Conservation (phyloP, 2,888 invertebrate species). For the Machimus atricapillus region DNA sequence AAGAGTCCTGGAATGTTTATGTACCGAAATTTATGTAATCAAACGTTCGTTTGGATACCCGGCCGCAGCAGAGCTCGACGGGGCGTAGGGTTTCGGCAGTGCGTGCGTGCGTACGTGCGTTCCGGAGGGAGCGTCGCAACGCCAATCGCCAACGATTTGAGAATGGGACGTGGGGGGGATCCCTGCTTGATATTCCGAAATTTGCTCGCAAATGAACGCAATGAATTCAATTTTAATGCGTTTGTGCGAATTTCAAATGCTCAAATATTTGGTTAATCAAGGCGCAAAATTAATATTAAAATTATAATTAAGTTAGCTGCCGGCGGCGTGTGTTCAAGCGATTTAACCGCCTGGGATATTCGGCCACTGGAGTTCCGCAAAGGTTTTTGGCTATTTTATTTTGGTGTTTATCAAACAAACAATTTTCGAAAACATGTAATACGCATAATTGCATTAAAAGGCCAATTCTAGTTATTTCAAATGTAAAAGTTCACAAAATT, state of each 20-base stretch:
- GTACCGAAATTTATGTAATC: constrained; percentile 36
- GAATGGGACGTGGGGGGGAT: background rate
- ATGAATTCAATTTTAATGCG: constrained; percentile 14
- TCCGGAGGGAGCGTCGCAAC: background rate
- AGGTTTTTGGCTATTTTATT: background rate
- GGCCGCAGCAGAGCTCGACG: background rate
- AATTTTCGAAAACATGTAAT: background rate
- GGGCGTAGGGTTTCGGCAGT: background rate
- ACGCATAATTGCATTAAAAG: background rate
- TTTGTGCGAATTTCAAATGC: constrained; percentile 24
- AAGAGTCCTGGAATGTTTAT: constrained; percentile 31
- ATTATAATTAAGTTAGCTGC: constrained; percentile 5
- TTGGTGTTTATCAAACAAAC: background rate
- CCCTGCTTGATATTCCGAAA: constrained; percentile 3
- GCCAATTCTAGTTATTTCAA: background rate
- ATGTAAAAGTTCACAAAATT: background rate
- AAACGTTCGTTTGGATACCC: constrained; percentile 28
- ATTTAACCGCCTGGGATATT: background rate
- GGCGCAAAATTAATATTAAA: constrained; percentile 30
- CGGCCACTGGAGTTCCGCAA: background rate
- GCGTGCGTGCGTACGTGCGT: background rate
- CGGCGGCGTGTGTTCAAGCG: background rate
- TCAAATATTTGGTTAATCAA: constrained; percentile 27
- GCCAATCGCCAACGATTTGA: background rate
- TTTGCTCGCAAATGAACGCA: background rate